Evolutionary conservation across 2,888 invertebrate species (phyloP).

Genomic region (Eutolmus rufibarbis): DNA sequence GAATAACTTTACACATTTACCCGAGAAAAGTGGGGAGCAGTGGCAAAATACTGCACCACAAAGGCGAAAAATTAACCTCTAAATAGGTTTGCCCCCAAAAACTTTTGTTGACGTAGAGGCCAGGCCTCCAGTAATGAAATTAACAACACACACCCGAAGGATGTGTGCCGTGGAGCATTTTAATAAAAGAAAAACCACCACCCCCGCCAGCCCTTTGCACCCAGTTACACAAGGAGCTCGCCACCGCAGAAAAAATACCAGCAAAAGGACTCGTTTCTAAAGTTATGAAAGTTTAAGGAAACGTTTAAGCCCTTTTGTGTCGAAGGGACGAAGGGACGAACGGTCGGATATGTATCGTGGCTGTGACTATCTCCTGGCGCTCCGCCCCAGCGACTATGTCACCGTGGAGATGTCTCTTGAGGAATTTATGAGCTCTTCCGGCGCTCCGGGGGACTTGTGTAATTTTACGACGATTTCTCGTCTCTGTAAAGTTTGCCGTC

Average conservation of each 20-base stretch:
- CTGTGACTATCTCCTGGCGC: not conserved
- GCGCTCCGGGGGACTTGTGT: not conserved
- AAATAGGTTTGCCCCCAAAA: not conserved
- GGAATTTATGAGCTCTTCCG: slow-evolving; percentile 33
- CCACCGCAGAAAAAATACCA: slow-evolving; percentile 16
- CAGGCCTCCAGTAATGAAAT: slow-evolving; percentile 14
- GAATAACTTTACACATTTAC: slow-evolving; percentile 11
- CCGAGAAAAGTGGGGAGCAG: not conserved
- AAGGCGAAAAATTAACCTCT: slow-evolving; percentile 11
- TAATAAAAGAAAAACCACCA: not conserved
- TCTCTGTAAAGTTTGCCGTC: slow-evolving; percentile 21
- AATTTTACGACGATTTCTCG: slow-evolving; percentile 35
- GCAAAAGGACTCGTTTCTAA: slow-evolving; percentile 32
- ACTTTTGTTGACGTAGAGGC: not conserved
- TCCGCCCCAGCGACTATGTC: not conserved
- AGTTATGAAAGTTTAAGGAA: slow-evolving; percentile 40
- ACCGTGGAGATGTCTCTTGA: slow-evolving; percentile 28
- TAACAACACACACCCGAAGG: not conserved
- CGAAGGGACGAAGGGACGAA: not conserved
- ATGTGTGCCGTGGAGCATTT: not conserved
- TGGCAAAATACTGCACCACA: not conserved
- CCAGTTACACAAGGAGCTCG: not conserved
- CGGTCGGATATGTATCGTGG: not conserved
- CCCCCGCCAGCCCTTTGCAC: not conserved
- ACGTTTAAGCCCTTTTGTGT: slow-evolving; percentile 36